Conservation (phyloP, 2,113 vertebrate genomes). For the Chionodraco myersi region DNA sequence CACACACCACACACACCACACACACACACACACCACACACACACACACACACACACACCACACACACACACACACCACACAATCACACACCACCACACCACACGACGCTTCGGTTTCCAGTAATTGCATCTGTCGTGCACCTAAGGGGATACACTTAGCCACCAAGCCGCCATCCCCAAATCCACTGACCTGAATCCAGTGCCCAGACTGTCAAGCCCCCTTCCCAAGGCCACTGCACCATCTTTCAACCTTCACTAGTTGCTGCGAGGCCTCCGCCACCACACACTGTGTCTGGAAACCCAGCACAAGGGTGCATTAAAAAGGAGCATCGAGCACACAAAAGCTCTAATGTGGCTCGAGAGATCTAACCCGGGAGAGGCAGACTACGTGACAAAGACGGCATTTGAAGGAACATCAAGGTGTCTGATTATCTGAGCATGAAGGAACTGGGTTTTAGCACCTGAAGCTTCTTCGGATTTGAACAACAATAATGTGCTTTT, state of each 20-base stretch:
- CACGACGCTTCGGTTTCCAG: no score
- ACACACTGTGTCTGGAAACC: slow-evolving; percentile 26
- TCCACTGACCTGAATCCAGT: slow-evolving; percentile 84
- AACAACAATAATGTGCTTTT: slow-evolving; percentile 7
- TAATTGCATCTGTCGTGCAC: slow-evolving; percentile 71
- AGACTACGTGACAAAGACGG: slow-evolving; percentile 21
- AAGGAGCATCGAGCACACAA: neutral
- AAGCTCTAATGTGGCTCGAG: slow-evolving; percentile 30
- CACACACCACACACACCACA: no score
- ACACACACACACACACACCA: slow-evolving; percentile 34
- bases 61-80: neutral
- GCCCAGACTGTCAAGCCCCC: slow-evolving; percentile 77
- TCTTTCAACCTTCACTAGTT: slow-evolving; percentile 69
- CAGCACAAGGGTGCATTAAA: slow-evolving; percentile 1
- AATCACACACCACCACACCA: no score
- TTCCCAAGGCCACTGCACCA: slow-evolving; percentile 68
- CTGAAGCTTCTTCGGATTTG: neutral
- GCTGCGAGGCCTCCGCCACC: slow-evolving; percentile 50
- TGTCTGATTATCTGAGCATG: slow-evolving; percentile 29
- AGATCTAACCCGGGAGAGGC: slow-evolving; percentile 26
- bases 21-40: slow-evolving; percentile 25
- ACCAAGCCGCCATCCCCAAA: slow-evolving; percentile 74
- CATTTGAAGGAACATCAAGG: slow-evolving; percentile 35
- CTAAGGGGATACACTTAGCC: slow-evolving; percentile 74
- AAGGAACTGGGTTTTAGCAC: neutral